phyloP scores from a whole-genome alignment of 2,113 vertebrate genomes.

The Anguilla japonica region DNA sequence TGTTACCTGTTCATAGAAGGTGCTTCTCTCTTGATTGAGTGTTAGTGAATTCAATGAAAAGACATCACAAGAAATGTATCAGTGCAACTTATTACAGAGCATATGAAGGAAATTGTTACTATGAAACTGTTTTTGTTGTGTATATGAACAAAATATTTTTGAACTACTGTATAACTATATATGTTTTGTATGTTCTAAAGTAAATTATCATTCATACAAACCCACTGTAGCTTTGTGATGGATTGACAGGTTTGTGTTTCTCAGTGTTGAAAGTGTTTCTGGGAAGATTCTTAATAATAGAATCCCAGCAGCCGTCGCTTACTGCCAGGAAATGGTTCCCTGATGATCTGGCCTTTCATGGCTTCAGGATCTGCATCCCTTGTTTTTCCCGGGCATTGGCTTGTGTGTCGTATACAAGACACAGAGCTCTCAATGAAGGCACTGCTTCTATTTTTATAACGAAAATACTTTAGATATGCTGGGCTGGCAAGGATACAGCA shows the following conservation, averaged over 20 bases:
- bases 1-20: not conserved
- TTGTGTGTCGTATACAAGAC: not conserved
- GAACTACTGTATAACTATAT: conserved; percentile 40
- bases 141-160: conserved; percentile 29
- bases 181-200: conserved; percentile 47
- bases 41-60: too few relatives aligned
- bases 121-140: conserved; percentile 26
- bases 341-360: not conserved
- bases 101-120: conserved; percentile 40
- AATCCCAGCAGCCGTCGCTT: not conserved
- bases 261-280: not conserved
- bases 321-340: conserved; percentile 12
- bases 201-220: conserved; percentile 36
- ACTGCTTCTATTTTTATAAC: conserved; percentile 25
- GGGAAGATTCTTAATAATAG: conserved; percentile 14
- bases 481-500: conserved; percentile 39
- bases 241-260: not conserved
- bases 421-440: not conserved
- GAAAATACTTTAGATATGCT: conserved; percentile 18
- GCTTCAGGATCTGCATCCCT: not conserved
- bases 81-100: not conserved
- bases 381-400: not conserved
- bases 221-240: conserved; percentile 8
- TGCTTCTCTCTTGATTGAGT: not conserved
- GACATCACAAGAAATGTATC: not conserved